Percentiles rank a stretch among this genome's conserved stretches.
phyloP scores from a whole-genome alignment of 2,888 invertebrate genomes.

The Lobophora halterata region DNA sequence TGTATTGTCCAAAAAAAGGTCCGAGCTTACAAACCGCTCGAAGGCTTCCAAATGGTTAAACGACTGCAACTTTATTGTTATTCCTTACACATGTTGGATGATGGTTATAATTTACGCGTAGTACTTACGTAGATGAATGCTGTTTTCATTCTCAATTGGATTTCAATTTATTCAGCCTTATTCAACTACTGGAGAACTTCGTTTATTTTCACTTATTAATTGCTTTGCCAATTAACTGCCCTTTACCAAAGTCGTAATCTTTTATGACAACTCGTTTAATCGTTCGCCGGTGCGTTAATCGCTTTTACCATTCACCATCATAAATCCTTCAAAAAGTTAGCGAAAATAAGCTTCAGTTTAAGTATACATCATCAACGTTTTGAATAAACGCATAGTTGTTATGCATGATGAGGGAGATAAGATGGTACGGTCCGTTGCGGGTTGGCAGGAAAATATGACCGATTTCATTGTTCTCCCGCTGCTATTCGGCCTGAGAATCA shows the following conservation, averaged over 20 bases:
- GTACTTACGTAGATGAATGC: too few species aligned
- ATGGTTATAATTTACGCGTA: too few species aligned
- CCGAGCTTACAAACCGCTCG: too few species aligned
- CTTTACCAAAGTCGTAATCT: constrained; percentile 22
- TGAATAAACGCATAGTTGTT: constrained; percentile 69
- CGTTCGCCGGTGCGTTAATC: constrained; percentile 31
- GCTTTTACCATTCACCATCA: constrained; percentile 31
- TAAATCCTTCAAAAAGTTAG: constrained; percentile 61
- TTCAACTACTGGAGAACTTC: background rate
- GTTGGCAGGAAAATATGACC: constrained; percentile 77
- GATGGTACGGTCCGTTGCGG: constrained; percentile 70
- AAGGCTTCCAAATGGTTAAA: too few species aligned
- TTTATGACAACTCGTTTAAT: constrained; percentile 26
- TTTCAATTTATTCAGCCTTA: too few species aligned
- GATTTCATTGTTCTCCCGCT: constrained; percentile 76
- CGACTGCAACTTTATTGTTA: too few species aligned
- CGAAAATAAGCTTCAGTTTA: constrained; percentile 68
- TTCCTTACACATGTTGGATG: too few species aligned
- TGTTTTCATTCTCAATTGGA: too few species aligned
- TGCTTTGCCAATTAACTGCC: constrained; percentile 26
- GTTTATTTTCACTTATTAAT: constrained; percentile 17
- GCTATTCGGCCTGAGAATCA: constrained; percentile 75
- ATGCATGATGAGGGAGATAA: constrained; percentile 73
- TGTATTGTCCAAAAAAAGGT: too few species aligned
- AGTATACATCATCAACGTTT: constrained; percentile 65